Base-by-base conservation (phyloP, 1,140 invertebrate species). In the Eriocheir sinensis region DNA sequence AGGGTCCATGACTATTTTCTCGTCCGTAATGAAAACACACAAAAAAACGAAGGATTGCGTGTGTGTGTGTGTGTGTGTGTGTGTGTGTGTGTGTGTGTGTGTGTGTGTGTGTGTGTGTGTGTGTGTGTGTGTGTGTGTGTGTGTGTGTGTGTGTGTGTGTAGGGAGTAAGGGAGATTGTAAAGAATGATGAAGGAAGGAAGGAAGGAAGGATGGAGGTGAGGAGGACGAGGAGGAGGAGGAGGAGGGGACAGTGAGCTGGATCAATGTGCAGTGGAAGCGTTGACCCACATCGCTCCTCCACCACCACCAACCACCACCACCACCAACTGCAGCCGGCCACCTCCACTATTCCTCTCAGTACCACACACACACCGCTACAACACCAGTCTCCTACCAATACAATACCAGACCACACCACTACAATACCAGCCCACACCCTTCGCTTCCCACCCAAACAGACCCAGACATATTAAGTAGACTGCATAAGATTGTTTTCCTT, bases 201-300 rank as follows among this genome's bases (percentile, higher is more conserved):
- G 60, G 60, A n/a, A n/a, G 60, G 27, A n/a, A n/a, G 27, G 60
- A n/a, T n/a, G 60, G 60, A 72, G 1, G 60, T 8, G 27, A n/a
- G 60, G 27, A n/a, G 60, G 27, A n/a, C 21, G 27, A n/a, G 60
- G 27, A n/a, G 60, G 1, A n/a, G 60, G 27, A n/a, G 60, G 27
- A n/a, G 60, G 27, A n/a, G 8, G 27, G 60, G 60, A 72, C 27
- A 72, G 60, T 72, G 60, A 72, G 60, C 60, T 72, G 60, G 60
- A 72, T 72, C 60, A 72, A 72, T 72, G 60, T 72, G 60, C 60
- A 72, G 60, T 72, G 60, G 60, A n/a, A 72, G 60, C 60, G 60
- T n/a, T 72, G 60, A 72, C 60, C 60, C 60, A 72, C 60, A 72
- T 72, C 60, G 27, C 27, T n/a, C n/a, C 60, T 53, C 48, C 21